Percentiles rank a stretch among this genome's conserved stretches.
Conservation (phyloP, 2,797 vertebrate genomes). For the Holocentrus rufus region DNA sequence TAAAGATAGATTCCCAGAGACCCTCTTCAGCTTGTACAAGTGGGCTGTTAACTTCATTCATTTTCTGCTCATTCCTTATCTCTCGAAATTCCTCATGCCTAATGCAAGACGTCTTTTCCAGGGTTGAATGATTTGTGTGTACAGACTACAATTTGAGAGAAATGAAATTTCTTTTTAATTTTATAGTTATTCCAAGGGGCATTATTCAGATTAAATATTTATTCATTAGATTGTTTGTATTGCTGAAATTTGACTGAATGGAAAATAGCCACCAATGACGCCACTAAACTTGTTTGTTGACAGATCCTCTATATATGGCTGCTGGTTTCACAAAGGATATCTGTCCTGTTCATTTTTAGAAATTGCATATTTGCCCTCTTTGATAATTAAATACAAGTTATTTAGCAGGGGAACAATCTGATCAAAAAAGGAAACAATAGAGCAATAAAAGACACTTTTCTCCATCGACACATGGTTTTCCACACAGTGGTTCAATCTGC, state of each 20-base stretch:
- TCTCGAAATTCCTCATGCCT: slow-evolving; percentile 26
- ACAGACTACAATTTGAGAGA: slow-evolving; percentile 1
- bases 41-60: slow-evolving; percentile 32
- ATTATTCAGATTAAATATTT: not conserved
- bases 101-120: not conserved
- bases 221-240: not conserved
- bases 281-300: not conserved
- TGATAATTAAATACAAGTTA: too few relatives aligned
- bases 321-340: too few relatives aligned
- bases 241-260: not conserved
- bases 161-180: slow-evolving; percentile 4
- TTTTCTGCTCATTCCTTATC: slow-evolving; percentile 39
- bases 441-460: too few relatives aligned
- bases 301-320: not conserved
- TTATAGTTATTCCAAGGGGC: not conserved
- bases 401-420: too few relatives aligned
- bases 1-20: slow-evolving; percentile 59
- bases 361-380: too few relatives aligned
- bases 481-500: too few relatives aligned
- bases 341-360: too few relatives aligned
- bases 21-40: slow-evolving; percentile 44
- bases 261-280: not conserved
- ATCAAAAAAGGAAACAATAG: too few relatives aligned
- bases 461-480: too few relatives aligned
- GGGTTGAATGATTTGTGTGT: slow-evolving; percentile 1